These are phyloP conservation scores for Butorides virescens DNA, from an alignment of 2,113 vertebrate species.

Conservation along the genomic window DNA sequence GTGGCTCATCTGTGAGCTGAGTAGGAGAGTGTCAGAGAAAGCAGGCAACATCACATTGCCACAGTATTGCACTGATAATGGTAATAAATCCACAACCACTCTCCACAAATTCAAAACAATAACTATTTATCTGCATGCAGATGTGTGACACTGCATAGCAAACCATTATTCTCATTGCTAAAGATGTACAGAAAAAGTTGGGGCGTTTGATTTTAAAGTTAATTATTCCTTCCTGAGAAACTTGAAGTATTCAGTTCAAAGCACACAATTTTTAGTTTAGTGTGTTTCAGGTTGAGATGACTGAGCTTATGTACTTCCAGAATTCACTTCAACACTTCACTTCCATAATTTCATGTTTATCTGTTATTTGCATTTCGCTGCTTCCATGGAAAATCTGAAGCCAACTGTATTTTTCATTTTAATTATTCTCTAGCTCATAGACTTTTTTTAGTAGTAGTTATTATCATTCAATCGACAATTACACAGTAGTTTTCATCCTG, in stretches of 20 bases:
- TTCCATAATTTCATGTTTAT: not conserved
- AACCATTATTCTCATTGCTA: not conserved
- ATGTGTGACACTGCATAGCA: not conserved
- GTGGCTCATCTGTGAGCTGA: not conserved
- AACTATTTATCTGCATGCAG: not conserved
- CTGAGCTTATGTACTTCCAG: not conserved
- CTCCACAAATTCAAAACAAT: not conserved
- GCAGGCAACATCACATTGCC: not conserved
- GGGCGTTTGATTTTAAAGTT: not conserved
- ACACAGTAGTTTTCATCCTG: not conserved
- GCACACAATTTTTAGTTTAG: not conserved
- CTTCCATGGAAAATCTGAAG: not conserved
- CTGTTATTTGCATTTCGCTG: not conserved
- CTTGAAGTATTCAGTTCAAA: not conserved
- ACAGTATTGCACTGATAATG: not conserved
- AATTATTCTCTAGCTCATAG: not conserved
- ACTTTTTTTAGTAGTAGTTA: not conserved
- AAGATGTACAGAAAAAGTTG: not conserved
- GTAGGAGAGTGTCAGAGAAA: not conserved
- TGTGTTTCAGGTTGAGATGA: not conserved
- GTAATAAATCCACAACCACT: not conserved
- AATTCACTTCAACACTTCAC: not conserved
- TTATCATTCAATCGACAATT: not conserved
- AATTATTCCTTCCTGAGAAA: not conserved
- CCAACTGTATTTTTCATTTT: not conserved